phyloP scores from a whole-genome alignment of 2,888 invertebrate species.

The Thera britannica region DNA sequence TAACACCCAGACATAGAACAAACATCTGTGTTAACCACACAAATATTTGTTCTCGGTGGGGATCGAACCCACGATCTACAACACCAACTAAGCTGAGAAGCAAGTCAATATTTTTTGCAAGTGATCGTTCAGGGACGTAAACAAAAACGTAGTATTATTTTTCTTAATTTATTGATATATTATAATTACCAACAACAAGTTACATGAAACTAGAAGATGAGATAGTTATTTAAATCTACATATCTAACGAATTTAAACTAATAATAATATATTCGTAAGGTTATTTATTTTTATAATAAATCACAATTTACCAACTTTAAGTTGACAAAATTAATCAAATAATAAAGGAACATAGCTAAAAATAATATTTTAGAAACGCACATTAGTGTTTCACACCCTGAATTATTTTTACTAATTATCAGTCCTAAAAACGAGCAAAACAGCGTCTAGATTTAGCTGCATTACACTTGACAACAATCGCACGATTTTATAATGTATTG shows the following conservation, averaged over 20 bases:
- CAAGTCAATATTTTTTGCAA: background rate
- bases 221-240: constrained; percentile 69
- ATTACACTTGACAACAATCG: constrained; percentile 24
- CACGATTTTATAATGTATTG: constrained; percentile 11
- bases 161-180: constrained; percentile 78
- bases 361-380: constrained; percentile 56
- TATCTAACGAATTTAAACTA: constrained; percentile 74
- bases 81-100: too few species aligned
- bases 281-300: constrained; percentile 71
- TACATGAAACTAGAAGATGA: constrained; percentile 77
- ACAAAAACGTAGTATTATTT: constrained; percentile 45
- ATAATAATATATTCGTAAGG: constrained; percentile 70
- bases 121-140: constrained; percentile 10
- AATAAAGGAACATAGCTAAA: constrained; percentile 75
- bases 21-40: too few species aligned
- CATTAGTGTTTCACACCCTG: constrained; percentile 69
- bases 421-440: constrained; percentile 39
- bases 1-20: too few species aligned
- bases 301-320: constrained; percentile 82
- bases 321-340: constrained; percentile 76
- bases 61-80: too few species aligned
- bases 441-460: constrained; percentile 27
- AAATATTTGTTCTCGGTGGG: too few species aligned
- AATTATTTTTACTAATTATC: constrained; percentile 47
- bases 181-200: constrained; percentile 77